These are phyloP conservation scores for Leucophenga maculata DNA, from an alignment of 2,888 invertebrate genomes.

Conservation along the genomic window DNA sequence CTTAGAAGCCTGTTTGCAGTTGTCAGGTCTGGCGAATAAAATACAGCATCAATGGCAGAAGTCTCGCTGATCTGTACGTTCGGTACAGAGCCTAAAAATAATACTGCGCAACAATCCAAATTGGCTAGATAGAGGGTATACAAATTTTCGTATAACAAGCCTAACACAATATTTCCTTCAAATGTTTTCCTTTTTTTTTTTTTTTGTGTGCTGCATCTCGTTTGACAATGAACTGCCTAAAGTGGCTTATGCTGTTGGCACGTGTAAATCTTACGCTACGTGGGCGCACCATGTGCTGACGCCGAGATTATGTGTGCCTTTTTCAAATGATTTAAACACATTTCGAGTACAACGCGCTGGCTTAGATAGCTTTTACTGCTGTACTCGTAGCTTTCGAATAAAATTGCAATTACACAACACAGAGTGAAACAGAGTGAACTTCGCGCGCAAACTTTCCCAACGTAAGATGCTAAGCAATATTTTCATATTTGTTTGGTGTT, in stretches of 20 bases:
- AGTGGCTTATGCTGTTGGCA: background rate
- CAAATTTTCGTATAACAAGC: no score
- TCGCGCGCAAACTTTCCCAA: background rate
- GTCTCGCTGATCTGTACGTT: no score
- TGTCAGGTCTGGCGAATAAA: no score
- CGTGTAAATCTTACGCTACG: slow-evolving; percentile 12
- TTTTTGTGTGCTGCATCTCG: no score
- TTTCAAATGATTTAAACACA: slow-evolving; percentile 58
- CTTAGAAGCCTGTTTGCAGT: no score
- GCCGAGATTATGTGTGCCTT: slow-evolving; percentile 18
- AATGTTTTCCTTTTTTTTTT: no score
- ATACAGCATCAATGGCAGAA: no score
- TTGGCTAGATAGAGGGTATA: no score
- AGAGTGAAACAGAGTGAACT: background rate
- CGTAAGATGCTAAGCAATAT: slow-evolving; percentile 9
- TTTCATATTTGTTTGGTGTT: slow-evolving; percentile 18
- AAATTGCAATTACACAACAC: slow-evolving; percentile 17
- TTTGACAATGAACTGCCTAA: no score
- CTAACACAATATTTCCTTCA: no score
- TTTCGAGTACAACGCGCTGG: slow-evolving; percentile 18
- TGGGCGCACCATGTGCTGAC: background rate
- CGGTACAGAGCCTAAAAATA: no score
- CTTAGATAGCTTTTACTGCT: slow-evolving; percentile 10
- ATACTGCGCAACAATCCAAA: no score
- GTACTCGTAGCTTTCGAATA: background rate